phyloP scores from a whole-genome alignment of 2,888 invertebrate genomes.

The Ariolimax columbianus region DNA sequence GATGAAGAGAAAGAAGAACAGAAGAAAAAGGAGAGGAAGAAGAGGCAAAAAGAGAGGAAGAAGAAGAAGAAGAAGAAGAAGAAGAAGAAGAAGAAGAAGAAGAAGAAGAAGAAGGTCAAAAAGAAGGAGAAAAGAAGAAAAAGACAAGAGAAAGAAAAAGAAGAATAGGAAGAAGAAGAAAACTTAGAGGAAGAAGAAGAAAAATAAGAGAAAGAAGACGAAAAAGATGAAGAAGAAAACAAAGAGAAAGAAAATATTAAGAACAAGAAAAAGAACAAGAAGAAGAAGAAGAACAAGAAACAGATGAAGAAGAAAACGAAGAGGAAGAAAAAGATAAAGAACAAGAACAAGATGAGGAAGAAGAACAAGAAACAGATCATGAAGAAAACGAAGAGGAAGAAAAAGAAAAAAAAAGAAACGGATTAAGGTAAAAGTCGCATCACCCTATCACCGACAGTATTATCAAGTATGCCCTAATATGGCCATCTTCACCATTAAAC shows the following conservation, averaged over 20 bases:
- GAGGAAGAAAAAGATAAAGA: neutral
- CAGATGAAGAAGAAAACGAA: neutral
- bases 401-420: too few relatives aligned
- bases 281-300: too few relatives aligned
- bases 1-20: neutral
- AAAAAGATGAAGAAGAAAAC: too few relatives aligned
- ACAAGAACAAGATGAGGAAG: too few relatives aligned
- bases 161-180: neutral
- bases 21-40: neutral
- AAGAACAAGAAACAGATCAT: too few relatives aligned
- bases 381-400: too few relatives aligned
- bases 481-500: too few relatives aligned
- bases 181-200: neutral
- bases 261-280: too few relatives aligned
- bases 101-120: too few relatives aligned
- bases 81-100: neutral
- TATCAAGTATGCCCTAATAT: too few relatives aligned
- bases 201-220: neutral
- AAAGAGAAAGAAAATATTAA: neutral
- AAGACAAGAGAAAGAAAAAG: neutral
- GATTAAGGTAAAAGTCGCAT: too few relatives aligned
- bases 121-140: neutral
- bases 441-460: too few relatives aligned
- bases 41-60: neutral
- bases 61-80: neutral